Evolutionary conservation across 2,113 vertebrate genomes (phyloP).

Genomic region (Colinus virginianus): DNA sequence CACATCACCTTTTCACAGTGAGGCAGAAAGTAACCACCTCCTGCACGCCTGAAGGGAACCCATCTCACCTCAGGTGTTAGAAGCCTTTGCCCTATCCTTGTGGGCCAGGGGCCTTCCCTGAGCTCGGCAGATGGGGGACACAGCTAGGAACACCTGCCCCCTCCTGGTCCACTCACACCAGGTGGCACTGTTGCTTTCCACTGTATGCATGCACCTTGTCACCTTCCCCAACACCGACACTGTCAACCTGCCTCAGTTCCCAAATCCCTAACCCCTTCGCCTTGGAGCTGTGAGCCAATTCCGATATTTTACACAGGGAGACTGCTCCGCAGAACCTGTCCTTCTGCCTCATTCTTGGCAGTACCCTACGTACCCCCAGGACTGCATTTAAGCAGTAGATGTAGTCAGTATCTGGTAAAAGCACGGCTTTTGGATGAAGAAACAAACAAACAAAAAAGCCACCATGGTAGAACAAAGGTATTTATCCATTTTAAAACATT

Average conservation of each 20-base stretch:
- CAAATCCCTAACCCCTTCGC: neutral
- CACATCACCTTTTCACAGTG: neutral
- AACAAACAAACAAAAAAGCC: neutral
- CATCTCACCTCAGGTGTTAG: neutral
- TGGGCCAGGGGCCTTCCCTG: neutral
- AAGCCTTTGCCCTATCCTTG: neutral
- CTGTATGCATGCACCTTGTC: accelerated
- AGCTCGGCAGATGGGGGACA: accelerated
- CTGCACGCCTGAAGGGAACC: neutral
- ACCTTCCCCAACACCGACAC: neutral
- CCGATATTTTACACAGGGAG: neutral
- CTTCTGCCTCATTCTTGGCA: neutral
- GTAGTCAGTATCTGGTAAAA: neutral
- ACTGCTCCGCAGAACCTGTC: neutral
- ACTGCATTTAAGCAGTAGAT: neutral
- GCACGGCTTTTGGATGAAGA: neutral
- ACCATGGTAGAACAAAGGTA: neutral
- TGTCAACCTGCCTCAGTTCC: neutral
- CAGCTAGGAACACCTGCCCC: neutral
- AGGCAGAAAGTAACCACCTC: neutral
- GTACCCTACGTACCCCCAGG: neutral
- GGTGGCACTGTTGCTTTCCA: constrained; percentile 49
- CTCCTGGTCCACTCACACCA: constrained; percentile 11
- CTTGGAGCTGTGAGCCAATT: neutral
- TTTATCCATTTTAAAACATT: neutral